Conservation (phyloP, 35 echinoderm and acorn worm species). For the Lytechinus variegatus region DNA sequence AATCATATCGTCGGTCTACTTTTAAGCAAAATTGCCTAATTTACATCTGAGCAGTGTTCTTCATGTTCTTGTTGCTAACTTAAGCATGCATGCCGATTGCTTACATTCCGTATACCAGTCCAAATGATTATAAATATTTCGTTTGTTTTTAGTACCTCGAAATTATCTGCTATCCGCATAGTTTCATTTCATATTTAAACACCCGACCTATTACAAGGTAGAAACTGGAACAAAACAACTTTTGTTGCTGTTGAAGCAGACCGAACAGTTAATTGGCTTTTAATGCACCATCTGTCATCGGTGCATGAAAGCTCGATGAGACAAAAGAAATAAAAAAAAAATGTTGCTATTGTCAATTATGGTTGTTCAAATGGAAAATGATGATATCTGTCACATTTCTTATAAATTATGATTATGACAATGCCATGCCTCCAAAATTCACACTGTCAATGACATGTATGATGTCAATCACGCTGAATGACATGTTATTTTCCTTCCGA, state of each 20-base stretch:
- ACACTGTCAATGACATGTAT: too few species aligned
- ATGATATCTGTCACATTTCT: not conserved
- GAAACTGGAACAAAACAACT: not conserved
- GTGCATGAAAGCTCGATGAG: not conserved
- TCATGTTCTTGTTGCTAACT: too few species aligned
- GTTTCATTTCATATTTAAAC: not conserved
- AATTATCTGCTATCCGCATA: not conserved
- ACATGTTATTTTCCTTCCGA: too few species aligned
- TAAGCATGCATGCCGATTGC: too few species aligned
- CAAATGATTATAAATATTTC: too few species aligned
- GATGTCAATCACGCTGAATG: too few species aligned
- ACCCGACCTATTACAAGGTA: not conserved
- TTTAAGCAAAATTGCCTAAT: too few species aligned
- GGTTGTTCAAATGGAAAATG: not conserved
- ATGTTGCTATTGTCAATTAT: not conserved
- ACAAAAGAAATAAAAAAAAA: not conserved
- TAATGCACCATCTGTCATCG: not conserved
- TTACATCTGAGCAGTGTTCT: too few species aligned
- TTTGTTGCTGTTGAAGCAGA: not conserved
- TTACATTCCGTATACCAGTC: too few species aligned
- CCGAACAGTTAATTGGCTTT: not conserved
- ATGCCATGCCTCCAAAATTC: too few species aligned
- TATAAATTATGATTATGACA: too few species aligned
- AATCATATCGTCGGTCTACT: too few species aligned
- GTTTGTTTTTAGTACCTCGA: not conserved